Base-by-base conservation (phyloP, 2,113 vertebrate species). In the Zapornia atra region DNA sequence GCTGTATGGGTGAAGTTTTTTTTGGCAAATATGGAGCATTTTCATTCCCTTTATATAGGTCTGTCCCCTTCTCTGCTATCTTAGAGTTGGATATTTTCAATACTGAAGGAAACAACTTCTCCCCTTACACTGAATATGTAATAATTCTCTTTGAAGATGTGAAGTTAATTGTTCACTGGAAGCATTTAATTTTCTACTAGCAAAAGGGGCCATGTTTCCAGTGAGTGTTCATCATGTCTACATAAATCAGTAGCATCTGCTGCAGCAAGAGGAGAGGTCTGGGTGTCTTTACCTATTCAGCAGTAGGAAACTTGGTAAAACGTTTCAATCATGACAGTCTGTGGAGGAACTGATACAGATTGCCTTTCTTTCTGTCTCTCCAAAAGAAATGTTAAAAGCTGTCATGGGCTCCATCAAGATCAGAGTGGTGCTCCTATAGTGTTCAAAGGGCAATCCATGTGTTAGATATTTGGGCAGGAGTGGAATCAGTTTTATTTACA, bases 41-140 rank as follows among this genome's bases (percentile, higher is more conserved):
- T 72, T 19, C 76, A 0, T 77, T 72, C 10, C 26, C 12, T 54
- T 44, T 50, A 20, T 50, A 20, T 20, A 22, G 34, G 38, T 54
- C 17, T 63, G 17, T 63, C 6, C 9, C 3, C 20, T 90, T 59
- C n/a, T 65, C 25, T 76, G 34, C 26, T 53, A 2, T 36, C 71
- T 15, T 10, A 28, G 6, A 21, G 1, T 17, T 38, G 53, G 29
- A 38, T 3, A 1, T 48, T 76, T 69, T 40, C 4, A 26, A 1
- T 59, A 25, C 12, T 34, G 40, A 48, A 75, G 36, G 31, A 17
- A 82, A 16, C 25, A 51, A 11, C 16, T 88, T 92, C 11, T 12
- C 21, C 6, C 15, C 5, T 46, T 44, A 11, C 0, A 0, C 59
- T 54, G 63, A 17, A 12, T 78, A 75, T 87, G 16, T 38, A 59